Evolutionary conservation across 1,140 invertebrate species (phyloP).

Genomic region (Luehdorfia chinensis): DNA sequence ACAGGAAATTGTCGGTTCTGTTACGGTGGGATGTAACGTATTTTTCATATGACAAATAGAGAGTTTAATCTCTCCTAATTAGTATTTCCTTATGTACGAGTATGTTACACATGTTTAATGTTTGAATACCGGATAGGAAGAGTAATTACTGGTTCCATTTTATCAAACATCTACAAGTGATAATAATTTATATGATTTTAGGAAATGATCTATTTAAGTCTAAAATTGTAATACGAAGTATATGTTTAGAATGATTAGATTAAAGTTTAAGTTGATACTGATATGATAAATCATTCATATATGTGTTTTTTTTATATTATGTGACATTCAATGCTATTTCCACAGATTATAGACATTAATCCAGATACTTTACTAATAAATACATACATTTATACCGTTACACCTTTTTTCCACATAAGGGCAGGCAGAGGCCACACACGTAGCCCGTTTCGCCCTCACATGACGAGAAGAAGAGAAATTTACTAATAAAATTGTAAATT

Average conservation of each 20-base stretch:
- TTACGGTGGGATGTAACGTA: slow-evolving; percentile 9
- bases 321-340: too few relatives aligned
- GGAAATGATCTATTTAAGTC: neutral
- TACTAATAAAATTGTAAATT: too few relatives aligned
- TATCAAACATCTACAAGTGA: slow-evolving; percentile 1
- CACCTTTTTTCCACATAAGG: too few relatives aligned
- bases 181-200: neutral
- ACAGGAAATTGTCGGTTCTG: slow-evolving; percentile 48
- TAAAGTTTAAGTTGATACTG: neutral
- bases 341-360: neutral
- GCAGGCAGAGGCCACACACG: too few relatives aligned
- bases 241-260: neutral
- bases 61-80: slow-evolving; percentile 41
- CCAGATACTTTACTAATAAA: too few relatives aligned
- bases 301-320: neutral
- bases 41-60: slow-evolving; percentile 40
- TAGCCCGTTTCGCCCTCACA: too few relatives aligned
- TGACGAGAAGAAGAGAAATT: too few relatives aligned
- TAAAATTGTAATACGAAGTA: neutral
- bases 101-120: slow-evolving; percentile 20
- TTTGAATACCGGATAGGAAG: slow-evolving; percentile 9
- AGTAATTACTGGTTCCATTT: slow-evolving; percentile 9
- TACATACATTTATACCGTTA: too few relatives aligned
- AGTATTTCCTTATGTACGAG: slow-evolving; percentile 44
- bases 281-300: neutral